Conservation (phyloP, 2,888 invertebrate genomes). For the Acrobasis suavella region DNA sequence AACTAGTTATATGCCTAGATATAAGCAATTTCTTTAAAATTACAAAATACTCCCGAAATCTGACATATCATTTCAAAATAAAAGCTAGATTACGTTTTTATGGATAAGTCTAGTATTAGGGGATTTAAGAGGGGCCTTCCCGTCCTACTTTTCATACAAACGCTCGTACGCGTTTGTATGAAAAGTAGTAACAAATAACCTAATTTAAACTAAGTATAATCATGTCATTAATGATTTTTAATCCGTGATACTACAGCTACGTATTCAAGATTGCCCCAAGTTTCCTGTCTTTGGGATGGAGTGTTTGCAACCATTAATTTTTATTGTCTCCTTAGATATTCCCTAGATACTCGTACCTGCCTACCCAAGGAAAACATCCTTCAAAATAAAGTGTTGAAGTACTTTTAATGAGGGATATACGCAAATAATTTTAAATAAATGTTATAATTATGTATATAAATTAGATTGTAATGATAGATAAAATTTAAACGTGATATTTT, state of each 20-base stretch:
- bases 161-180: too few species aligned
- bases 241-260: neutral
- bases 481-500: conserved; percentile 25
- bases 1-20: too few species aligned
- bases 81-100: too few species aligned
- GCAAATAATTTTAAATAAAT: conserved; percentile 22
- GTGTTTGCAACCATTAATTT: conserved; percentile 72
- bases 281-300: conserved; percentile 62
- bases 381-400: conserved; percentile 11
- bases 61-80: too few species aligned
- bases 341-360: conserved; percentile 39
- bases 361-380: conserved; percentile 19
- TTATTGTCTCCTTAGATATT: conserved; percentile 60
- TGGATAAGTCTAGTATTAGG: too few species aligned
- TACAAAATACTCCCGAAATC: too few species aligned
- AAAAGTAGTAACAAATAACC: too few species aligned
- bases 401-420: conserved; percentile 19
- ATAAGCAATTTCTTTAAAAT: too few species aligned
- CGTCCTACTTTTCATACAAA: too few species aligned
- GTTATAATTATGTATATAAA: conserved; percentile 19
- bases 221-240: neutral
- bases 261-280: conserved; percentile 49
- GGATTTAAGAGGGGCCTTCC: too few species aligned
- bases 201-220: neutral
- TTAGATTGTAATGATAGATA: conserved; percentile 26